Percentiles rank a stretch among this genome's conserved stretches.
These are phyloP conservation scores for Drosophila funebris DNA, from an alignment of 1,140 invertebrate genomes.

Conservation along the genomic window DNA sequence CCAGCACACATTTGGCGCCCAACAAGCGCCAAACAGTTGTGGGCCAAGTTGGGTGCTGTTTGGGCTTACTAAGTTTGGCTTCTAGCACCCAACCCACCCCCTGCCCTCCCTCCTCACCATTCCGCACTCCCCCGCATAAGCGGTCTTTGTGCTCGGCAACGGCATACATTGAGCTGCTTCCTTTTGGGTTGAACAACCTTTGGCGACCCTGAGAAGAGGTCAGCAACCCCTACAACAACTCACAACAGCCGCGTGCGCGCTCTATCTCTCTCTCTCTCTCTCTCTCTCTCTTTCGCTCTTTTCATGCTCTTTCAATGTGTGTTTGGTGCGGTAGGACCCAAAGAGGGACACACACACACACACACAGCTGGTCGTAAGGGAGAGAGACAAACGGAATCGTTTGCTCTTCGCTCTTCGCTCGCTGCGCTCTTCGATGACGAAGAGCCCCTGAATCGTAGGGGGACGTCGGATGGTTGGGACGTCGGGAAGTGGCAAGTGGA, in stretches of 20 bases:
- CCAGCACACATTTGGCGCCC: conserved; percentile 78
- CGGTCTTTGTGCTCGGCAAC: conserved; percentile 14
- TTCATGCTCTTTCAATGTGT: conserved; percentile 3
- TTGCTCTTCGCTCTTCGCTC: background rate
- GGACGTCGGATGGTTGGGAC: background rate
- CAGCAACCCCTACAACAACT: conserved; percentile 76
- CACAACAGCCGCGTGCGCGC: conserved; percentile 12
- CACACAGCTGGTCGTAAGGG: background rate
- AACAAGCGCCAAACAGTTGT: conserved; percentile 21
- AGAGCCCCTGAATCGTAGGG: background rate
- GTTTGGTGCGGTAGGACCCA: conserved; percentile 37
- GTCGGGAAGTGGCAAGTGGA: background rate
- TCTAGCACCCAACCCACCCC: background rate
- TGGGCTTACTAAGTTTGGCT: background rate
- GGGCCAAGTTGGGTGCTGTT: background rate
- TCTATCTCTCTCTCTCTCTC: conserved; percentile 18
- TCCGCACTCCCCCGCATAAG: background rate
- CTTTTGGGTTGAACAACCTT: conserved; percentile 77
- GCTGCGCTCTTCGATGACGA: background rate
- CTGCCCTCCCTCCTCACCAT: background rate
- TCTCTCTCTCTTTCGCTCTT: conserved; percentile 15
- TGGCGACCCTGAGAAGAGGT: conserved; percentile 83
- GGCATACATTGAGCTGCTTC: conserved; percentile 45
- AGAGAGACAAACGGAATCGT: background rate
- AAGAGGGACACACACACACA: conserved; percentile 34